phyloP scores from a whole-genome alignment of 2,113 vertebrate species.

The Cyanoderma ruficeps region DNA sequence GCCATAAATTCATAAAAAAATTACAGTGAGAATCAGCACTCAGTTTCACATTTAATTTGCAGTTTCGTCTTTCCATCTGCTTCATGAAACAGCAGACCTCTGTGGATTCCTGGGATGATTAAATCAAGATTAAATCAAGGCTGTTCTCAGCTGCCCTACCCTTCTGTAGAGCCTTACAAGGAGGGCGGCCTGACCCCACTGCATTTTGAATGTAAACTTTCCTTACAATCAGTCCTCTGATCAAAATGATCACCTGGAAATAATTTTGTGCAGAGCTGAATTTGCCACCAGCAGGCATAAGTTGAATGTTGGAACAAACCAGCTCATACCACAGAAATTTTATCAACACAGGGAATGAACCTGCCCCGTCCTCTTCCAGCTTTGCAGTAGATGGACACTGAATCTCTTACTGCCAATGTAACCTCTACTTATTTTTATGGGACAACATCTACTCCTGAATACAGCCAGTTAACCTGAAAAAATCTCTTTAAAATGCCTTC shows the following conservation, averaged over 20 bases:
- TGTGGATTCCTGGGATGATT: not conserved
- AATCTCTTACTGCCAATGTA: not conserved
- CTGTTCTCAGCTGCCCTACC: not conserved
- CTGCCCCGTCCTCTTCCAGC: not conserved
- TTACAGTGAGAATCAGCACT: not conserved
- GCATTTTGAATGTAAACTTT: not conserved
- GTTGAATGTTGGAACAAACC: not conserved
- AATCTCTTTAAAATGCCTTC: not conserved
- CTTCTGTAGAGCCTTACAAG: not conserved
- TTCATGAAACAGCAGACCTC: not conserved
- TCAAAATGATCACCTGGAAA: conserved; percentile 24
- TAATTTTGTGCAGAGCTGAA: not conserved
- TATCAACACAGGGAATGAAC: not conserved
- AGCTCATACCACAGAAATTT: not conserved
- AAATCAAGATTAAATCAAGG: conserved; percentile 20
- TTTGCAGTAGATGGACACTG: not conserved
- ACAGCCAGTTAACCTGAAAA: not conserved
- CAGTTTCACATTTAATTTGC: conserved; percentile 3
- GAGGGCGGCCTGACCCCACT: not conserved
- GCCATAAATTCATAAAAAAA: conserved; percentile 12
- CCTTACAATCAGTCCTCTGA: not conserved
- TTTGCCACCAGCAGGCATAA: not conserved
- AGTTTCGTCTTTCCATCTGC: not conserved
- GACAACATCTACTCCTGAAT: not conserved
- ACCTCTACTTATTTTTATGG: not conserved